Evolutionary conservation across 2,113 vertebrate genomes (phyloP), one percentile per base, ranked within the genome.

Genomic region (Periophthalmodon schlosseri): DNA sequence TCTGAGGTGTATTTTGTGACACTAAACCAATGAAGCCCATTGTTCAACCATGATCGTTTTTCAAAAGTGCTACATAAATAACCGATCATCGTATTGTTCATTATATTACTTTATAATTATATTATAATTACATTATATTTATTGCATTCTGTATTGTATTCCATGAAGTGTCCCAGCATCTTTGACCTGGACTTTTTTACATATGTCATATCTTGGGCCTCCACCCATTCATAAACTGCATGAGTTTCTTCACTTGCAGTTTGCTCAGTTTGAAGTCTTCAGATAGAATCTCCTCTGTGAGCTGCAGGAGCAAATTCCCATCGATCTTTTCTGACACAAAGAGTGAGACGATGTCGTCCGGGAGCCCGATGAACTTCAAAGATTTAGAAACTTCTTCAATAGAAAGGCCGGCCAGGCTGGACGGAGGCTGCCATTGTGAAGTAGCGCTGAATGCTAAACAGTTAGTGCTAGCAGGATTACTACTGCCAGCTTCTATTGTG

Each of bases 191-290:
- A 15, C 14, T 63, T 18, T 28, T 52, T 3, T 23, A 13, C 54
- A 23, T 1, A 56, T n/a, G 39, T 88, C 94, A 97, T 82, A 99
- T 97, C 86, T 99, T 99, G 75, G 98, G 98, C 84, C 98, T 93
- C 98, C 98, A 99, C 75, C 98, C 98, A 28, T 94, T 95, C 83
- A 98, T 99, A 91, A 99, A 99, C 87, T 99, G 98, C 87, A 99
- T 86, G 79, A 99, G 96, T 91, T 99, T 99, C 93, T 97, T 99
- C 83, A 99, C 96, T 87, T 99, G 96, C 74, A 99, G 94, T 90
- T 98, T 99, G 94, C 96, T 99, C 69, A 99, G 91, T 78, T 95
- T 96, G 91, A 99, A 99, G 92, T 99, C 98, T 88, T 99, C 97
- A 0, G 96, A 96, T 76, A 99, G 88, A 82, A 99, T 99, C 88